These are phyloP conservation scores for Mesaphorura yosii DNA, from an alignment of 1,140 invertebrate genomes.

Conservation along the genomic window DNA sequence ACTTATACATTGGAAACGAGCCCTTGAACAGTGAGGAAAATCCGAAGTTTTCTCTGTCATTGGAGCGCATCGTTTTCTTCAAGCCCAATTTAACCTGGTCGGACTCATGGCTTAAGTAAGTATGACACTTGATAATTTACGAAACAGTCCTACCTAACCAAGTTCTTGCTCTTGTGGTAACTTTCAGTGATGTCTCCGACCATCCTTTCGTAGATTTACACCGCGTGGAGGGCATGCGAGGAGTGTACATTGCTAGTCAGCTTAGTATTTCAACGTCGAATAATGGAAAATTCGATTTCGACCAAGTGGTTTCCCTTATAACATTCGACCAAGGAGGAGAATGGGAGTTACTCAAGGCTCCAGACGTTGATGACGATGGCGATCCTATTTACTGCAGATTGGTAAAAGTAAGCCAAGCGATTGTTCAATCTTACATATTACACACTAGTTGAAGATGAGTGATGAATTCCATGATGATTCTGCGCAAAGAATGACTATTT, in stretches of 20 bases:
- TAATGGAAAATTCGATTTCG: constrained; percentile 48
- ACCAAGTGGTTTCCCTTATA: constrained; percentile 66
- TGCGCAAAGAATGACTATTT: background rate
- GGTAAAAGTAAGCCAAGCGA: constrained; percentile 33
- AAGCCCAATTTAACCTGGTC: constrained; percentile 68
- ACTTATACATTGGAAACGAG: constrained; percentile 52
- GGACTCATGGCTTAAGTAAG: constrained; percentile 69
- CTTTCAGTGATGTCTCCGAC: constrained; percentile 54
- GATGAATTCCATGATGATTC: constrained; percentile 6
- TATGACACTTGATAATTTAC: background rate
- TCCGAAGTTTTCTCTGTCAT: constrained; percentile 56
- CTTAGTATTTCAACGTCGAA: constrained; percentile 38
- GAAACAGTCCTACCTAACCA: background rate
- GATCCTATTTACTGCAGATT: constrained; percentile 49
- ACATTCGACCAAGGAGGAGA: constrained; percentile 76
- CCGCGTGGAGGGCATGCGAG: constrained; percentile 69
- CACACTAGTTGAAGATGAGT: background rate
- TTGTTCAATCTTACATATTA: background rate
- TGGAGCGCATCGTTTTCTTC: constrained; percentile 70
- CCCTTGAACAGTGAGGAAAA: constrained; percentile 34
- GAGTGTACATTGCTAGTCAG: constrained; percentile 80
- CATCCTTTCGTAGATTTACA: constrained; percentile 80
- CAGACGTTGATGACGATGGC: constrained; percentile 51
- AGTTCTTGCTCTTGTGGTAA: background rate
- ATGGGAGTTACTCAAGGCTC: constrained; percentile 60